Evolutionary conservation across 2,113 vertebrate genomes (phyloP), one percentile per base, ranked within the genome.

Genomic region (Pangasianodon hypophthalmus): DNA sequence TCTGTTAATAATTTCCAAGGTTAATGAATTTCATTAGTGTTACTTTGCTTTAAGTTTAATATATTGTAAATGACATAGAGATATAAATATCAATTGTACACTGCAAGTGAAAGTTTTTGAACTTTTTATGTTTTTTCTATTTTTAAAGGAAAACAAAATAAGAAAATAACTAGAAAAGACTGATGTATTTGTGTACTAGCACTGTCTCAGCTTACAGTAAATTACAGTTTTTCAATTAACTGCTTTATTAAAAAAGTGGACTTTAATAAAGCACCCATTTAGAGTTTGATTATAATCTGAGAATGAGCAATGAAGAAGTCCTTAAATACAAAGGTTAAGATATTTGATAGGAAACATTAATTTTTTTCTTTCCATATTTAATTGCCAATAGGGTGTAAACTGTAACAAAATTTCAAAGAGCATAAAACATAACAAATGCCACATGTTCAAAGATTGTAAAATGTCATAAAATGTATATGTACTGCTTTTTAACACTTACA

Each of bases 1-100:
- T 26, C 52, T 62, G 90, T 89, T 73, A 91, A 91, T 89, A 71
- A 89, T 81, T 86, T 50, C 64, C 16, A 37, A 32, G 13, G 9
- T 1, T 48, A 19, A n/a, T 73, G 21, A 41, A 81, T 37, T 64
- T 67, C 50, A 77, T 44, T 44, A 77, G n/a, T n/a, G 50, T 19
- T 77, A 21, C 6, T 11, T 0, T 29, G 56, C 41, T 18, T 64
- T 2, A 67, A n/a, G 24, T 29, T 9, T 29, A 29, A 79, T 46
- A 9, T 24, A 46, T 3, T 77, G 32, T 67, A 64, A 71, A 3
- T 44, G 7, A 46, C 2, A 44, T 11, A 32, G 29, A 67, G 64
- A 77, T 46, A 44, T 9, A 75, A 44, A 75, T 75, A 75, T 77
- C 8, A 77, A 24, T 29, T 46, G 18, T 21, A 44, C 18, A 24